A percentile compares a stretch with the other conserved stretches of the same genome.
phyloP scores from a whole-genome alignment of 2,797 vertebrate genomes.

The Sebastes matsubarae region DNA sequence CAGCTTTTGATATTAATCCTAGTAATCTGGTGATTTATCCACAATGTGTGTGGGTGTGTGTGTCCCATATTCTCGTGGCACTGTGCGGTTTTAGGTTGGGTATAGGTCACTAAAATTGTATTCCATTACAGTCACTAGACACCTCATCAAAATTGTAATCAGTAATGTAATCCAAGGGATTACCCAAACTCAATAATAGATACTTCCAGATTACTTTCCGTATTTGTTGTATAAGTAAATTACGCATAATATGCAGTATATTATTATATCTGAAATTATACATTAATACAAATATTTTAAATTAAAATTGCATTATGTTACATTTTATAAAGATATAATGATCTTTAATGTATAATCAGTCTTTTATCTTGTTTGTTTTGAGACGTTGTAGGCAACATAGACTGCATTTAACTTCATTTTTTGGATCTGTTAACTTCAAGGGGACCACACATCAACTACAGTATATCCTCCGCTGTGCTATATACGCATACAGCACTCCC shows the following conservation, averaged over 20 bases:
- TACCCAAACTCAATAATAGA: conserved; percentile 42
- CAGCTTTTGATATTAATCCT: conserved; percentile 40
- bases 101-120: conserved; percentile 41
- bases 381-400: neutral
- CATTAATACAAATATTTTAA: neutral
- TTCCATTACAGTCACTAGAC: conserved; percentile 49
- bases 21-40: conserved; percentile 14
- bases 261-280: neutral
- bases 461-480: neutral
- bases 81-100: conserved; percentile 25
- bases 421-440: neutral
- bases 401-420: neutral
- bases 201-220: conserved; percentile 19
- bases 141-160: conserved; percentile 60
- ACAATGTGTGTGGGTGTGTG: neutral
- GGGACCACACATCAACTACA: neutral
- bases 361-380: neutral
- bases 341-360: neutral
- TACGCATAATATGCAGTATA: neutral
- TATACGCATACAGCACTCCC: neutral
- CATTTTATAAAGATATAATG: neutral
- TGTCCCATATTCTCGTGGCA: neutral
- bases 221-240: conserved; percentile 11
- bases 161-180: conserved; percentile 54
- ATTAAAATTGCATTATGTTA: neutral